Percentiles rank a stretch among this genome's conserved stretches.
Conservation (phyloP, 2,797 vertebrate genomes). For the Oreonectes daqikongensis region DNA sequence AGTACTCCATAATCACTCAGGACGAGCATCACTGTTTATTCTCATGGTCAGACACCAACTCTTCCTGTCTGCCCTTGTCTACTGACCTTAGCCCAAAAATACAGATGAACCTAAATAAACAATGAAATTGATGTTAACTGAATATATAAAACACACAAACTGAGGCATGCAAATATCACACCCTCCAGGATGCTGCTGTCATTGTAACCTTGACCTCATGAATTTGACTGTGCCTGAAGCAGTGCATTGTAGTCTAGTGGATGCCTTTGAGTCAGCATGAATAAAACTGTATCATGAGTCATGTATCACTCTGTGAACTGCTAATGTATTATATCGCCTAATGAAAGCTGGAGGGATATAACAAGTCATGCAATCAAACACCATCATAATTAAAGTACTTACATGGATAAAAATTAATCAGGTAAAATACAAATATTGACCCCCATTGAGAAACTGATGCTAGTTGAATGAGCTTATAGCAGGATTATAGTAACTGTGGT, state of each 20-base stretch:
- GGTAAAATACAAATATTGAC: constrained; percentile 6
- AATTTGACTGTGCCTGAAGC: constrained; percentile 41
- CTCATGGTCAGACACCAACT: constrained; percentile 25
- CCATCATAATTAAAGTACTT: not conserved
- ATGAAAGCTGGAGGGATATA: constrained; percentile 30
- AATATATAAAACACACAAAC: constrained; percentile 31
- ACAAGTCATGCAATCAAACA: constrained; percentile 13
- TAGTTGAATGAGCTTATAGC: not conserved
- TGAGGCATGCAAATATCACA: constrained; percentile 6
- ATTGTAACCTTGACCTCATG: constrained; percentile 46
- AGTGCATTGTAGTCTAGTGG: constrained; percentile 16
- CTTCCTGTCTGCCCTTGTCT: constrained; percentile 27
- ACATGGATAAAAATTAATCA: constrained; percentile 1
- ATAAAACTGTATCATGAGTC: constrained; percentile 5
- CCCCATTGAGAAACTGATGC: not conserved
- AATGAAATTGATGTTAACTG: constrained; percentile 42
- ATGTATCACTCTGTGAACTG: constrained; percentile 10
- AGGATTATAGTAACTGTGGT: not conserved
- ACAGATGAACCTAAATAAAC: constrained; percentile 48
- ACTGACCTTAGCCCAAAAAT: constrained; percentile 44
- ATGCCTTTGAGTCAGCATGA: constrained; percentile 20
- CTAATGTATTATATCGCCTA: constrained; percentile 24
- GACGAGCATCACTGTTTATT: constrained; percentile 4
- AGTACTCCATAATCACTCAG: not conserved
- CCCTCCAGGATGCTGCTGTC: constrained; percentile 31